These are phyloP conservation scores for Cotesia congregata DNA, from an alignment of 2,888 invertebrate species.

Conservation along the genomic window DNA sequence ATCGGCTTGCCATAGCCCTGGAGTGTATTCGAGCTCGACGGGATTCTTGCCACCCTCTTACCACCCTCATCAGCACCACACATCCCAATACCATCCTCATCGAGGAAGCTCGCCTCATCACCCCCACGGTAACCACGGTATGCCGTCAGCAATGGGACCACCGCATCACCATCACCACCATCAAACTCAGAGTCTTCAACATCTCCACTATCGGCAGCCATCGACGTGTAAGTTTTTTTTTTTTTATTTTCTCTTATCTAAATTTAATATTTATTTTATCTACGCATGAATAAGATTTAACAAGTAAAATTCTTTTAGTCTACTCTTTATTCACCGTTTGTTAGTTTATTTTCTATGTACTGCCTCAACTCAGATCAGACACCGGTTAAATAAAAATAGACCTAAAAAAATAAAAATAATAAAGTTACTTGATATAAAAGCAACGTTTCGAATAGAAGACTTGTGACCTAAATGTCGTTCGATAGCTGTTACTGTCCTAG, in stretches of 20 bases:
- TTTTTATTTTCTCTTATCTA: not conserved
- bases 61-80: conserved; percentile 65
- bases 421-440: conserved; percentile 25
- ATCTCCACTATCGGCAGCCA: conserved; percentile 67
- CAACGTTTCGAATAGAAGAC: conserved; percentile 41
- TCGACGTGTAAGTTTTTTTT: conserved; percentile 63
- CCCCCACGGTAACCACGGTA: conserved; percentile 62
- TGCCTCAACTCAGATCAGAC: not conserved
- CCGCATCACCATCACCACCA: conserved; percentile 64
- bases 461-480: conserved; percentile 64
- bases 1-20: conserved; percentile 68
- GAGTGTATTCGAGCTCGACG: conserved; percentile 64
- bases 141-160: conserved; percentile 68
- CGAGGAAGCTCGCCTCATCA: conserved; percentile 66
- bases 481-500: conserved; percentile 64
- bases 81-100: conserved; percentile 66
- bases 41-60: conserved; percentile 68
- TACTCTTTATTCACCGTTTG: not conserved
- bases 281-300: not conserved
- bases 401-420: conserved; percentile 26
- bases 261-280: not conserved
- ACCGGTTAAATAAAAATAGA: conserved; percentile 8
- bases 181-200: conserved; percentile 66
- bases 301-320: not conserved
- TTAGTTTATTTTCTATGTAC: conserved; percentile 6